These are phyloP conservation scores for Melanotaenia boesemani DNA, from an alignment of 2,797 vertebrate species.

Conservation along the genomic window DNA sequence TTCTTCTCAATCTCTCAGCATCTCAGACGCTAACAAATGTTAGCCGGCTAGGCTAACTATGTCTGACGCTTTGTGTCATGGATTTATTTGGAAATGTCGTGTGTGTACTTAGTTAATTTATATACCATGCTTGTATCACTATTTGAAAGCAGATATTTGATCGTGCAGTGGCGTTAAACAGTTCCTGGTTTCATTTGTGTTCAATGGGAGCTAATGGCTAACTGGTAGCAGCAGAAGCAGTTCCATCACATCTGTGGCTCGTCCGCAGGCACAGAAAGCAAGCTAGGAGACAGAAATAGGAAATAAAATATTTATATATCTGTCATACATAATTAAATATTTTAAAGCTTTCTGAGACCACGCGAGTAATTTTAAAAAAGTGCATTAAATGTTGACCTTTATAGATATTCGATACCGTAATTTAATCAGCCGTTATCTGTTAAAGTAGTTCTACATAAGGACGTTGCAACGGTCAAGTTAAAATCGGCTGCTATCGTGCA, in stretches of 20 bases:
- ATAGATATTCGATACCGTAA: neutral
- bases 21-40: conserved; percentile 55
- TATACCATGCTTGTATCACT: rapidly evolving
- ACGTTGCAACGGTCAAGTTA: neutral
- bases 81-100: rapidly evolving
- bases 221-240: conserved; percentile 52
- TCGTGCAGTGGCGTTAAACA: neutral
- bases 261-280: conserved; percentile 23
- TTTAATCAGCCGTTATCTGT: neutral
- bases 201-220: conserved; percentile 62
- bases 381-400: rapidly evolving
- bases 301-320: neutral
- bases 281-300: conserved; percentile 5
- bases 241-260: conserved; percentile 67
- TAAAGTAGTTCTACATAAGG: neutral
- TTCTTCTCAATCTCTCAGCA: conserved; percentile 54
- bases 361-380: too few species aligned
- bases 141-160: neutral
- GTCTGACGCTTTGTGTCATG: conserved; percentile 8
- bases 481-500: conserved; percentile 9
- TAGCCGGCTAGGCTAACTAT: conserved; percentile 62
- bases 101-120: rapidly evolving
- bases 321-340: neutral
- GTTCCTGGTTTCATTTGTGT: conserved; percentile 9
- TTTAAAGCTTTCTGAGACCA: neutral